Base-by-base conservation (phyloP, 2,888 invertebrate genomes). In the Pachycephus smyrnensis region DNA sequence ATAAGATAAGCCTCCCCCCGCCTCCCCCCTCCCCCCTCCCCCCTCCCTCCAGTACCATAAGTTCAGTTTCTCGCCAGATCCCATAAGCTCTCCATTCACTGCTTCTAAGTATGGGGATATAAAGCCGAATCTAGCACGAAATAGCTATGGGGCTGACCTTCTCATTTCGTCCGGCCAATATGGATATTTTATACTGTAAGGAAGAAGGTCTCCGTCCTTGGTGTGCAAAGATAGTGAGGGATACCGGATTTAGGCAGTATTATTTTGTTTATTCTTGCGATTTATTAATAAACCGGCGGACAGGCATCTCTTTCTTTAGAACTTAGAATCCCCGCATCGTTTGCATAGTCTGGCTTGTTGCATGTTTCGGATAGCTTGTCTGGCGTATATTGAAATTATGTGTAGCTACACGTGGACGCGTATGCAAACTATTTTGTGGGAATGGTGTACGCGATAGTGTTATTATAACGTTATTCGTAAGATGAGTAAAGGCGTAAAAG, bases 71-170 rank as follows among this genome's bases (percentile, higher is more conserved):
- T 77, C 73, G 76, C 69, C 75, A 82, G 81, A 84, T 84, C 81
- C 79, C 71, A 76, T 84, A 84, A 83, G 81, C 83, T 79, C 82
- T 77, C 77, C 76, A 81, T 81, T 82, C 83, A 80, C 73, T 68
- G 78, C 75, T 76, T 74, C 71, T 33, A n/a, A 71, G 71, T 30
- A 71, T 23, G 30, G 23, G 31, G 71, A 30, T 71, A 30, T 30
- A 71, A 71, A 31, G 31, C 23, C 31, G 33, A 71, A 71, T 30
- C 71, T 71, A 31, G 30, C 77, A 71, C 73, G 80, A 75, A 76
- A 76, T 80, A 73, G 77, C 75, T 76, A 81, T 84, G 81, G 77
- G 55, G 80, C 76, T 80, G 84, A 83, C 82, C 81, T 79, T 82
- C 81, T 86, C 82, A 80, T 82, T 73, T 78, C 83, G 75, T 81